These are phyloP conservation scores for Mactromeris polynyma DNA, from an alignment of 2,888 invertebrate genomes.

Conservation along the genomic window DNA sequence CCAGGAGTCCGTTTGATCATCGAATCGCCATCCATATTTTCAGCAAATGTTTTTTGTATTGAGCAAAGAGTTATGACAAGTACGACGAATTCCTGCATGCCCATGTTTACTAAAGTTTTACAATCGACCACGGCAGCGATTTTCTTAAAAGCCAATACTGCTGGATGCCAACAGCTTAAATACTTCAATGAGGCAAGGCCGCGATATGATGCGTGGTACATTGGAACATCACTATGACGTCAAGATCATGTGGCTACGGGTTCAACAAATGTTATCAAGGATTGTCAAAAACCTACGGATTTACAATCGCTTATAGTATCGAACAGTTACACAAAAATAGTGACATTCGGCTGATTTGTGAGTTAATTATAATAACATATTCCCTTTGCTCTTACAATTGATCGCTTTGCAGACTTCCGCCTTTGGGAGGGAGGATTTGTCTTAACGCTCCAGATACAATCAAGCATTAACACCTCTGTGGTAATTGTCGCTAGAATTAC, in stretches of 20 bases:
- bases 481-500: slow-evolving; percentile 35
- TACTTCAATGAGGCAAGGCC: slow-evolving; percentile 6
- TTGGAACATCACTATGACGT: slow-evolving; percentile 31
- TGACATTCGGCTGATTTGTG: neutral
- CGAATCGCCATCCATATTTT: slow-evolving; percentile 43
- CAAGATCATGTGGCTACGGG: slow-evolving; percentile 23
- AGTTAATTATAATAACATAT: slow-evolving; percentile 16
- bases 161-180: slow-evolving; percentile 29
- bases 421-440: neutral
- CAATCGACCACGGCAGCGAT: neutral
- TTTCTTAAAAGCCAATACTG: slow-evolving; percentile 39
- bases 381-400: slow-evolving; percentile 1
- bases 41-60: slow-evolving; percentile 39
- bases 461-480: slow-evolving; percentile 6
- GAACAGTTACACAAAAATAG: neutral
- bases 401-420: slow-evolving; percentile 1
- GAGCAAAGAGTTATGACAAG: slow-evolving; percentile 51
- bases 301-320: neutral
- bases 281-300: slow-evolving; percentile 20
- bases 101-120: slow-evolving; percentile 18
- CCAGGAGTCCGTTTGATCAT: slow-evolving; percentile 73
- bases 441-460: slow-evolving; percentile 1
- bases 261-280: slow-evolving; percentile 19
- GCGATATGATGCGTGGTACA: neutral
- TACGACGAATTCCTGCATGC: slow-evolving; percentile 43